phyloP scores from a whole-genome alignment of 2,888 invertebrate species.

The Sipunculus nudus region DNA sequence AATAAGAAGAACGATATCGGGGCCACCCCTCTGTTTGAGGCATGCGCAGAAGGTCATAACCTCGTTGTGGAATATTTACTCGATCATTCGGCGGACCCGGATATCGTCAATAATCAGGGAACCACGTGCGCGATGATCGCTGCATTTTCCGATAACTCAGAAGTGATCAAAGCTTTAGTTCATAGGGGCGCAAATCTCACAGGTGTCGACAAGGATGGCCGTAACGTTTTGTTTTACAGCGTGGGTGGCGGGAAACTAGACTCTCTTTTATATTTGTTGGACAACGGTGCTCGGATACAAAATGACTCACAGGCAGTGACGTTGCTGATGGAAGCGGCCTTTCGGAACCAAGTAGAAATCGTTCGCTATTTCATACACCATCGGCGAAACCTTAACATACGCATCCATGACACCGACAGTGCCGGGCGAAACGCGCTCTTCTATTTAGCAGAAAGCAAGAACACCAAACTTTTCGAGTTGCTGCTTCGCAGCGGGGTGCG shows the following conservation, averaged over 20 bases:
- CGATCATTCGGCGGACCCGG: constrained; percentile 21
- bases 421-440: constrained; percentile 32
- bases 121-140: constrained; percentile 38
- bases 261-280: constrained; percentile 26
- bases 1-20: constrained; percentile 24
- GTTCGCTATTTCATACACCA: constrained; percentile 27
- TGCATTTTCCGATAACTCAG: constrained; percentile 32
- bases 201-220: constrained; percentile 29
- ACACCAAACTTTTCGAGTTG: constrained; percentile 16
- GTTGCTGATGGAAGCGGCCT: constrained; percentile 37
- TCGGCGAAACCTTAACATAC: constrained; percentile 9
- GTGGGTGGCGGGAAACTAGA: constrained; percentile 29
- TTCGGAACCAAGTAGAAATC: constrained; percentile 25
- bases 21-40: constrained; percentile 34
- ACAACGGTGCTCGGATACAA: constrained; percentile 23
- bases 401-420: constrained; percentile 15
- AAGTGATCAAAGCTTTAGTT: constrained; percentile 32
- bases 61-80: constrained; percentile 26
- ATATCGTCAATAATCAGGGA: constrained; percentile 23
- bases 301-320: constrained; percentile 29
- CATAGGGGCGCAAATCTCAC: constrained; percentile 19
- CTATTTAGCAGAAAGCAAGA: constrained; percentile 18
- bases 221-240: constrained; percentile 39
- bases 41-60: constrained; percentile 38
- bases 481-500: constrained; percentile 18